phyloP scores from a whole-genome alignment of 2,797 vertebrate species.

The Apogon talboti region DNA sequence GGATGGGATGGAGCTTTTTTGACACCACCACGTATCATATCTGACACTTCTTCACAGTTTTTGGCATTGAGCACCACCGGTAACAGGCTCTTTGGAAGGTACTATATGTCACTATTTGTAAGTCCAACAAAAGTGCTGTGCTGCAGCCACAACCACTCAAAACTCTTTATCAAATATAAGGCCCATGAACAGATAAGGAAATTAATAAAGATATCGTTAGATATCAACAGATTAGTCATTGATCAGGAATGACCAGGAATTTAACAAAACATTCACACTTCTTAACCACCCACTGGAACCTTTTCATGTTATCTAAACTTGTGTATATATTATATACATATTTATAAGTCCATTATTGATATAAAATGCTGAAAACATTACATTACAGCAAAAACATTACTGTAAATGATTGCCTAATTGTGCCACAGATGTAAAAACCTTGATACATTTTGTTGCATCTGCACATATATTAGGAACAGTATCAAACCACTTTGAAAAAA shows the following conservation, averaged over 20 bases:
- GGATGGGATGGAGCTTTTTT: conserved; percentile 24
- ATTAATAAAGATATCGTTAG: conserved; percentile 18
- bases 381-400: conserved; percentile 15
- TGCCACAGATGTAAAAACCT: conserved; percentile 1
- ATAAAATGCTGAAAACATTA: not conserved
- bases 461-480: too few relatives aligned
- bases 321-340: conserved; percentile 25
- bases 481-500: too few relatives aligned
- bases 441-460: not conserved
- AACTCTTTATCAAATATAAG: conserved; percentile 64
- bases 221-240: conserved; percentile 1
- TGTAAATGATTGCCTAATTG: not conserved
- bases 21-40: conserved; percentile 39
- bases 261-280: not conserved
- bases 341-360: conserved; percentile 3
- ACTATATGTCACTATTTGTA: conserved; percentile 2
- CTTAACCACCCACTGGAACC: conserved; percentile 8
- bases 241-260: conserved; percentile 5
- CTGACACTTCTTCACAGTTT: conserved; percentile 40
- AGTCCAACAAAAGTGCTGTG: conserved; percentile 31
- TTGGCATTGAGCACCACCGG: conserved; percentile 67
- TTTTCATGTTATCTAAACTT: conserved; percentile 6
- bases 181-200: conserved; percentile 59
- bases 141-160: conserved; percentile 34
- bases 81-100: conserved; percentile 31